Base-by-base conservation (phyloP, 2,888 invertebrate genomes). In the Drosophila neotestacea region DNA sequence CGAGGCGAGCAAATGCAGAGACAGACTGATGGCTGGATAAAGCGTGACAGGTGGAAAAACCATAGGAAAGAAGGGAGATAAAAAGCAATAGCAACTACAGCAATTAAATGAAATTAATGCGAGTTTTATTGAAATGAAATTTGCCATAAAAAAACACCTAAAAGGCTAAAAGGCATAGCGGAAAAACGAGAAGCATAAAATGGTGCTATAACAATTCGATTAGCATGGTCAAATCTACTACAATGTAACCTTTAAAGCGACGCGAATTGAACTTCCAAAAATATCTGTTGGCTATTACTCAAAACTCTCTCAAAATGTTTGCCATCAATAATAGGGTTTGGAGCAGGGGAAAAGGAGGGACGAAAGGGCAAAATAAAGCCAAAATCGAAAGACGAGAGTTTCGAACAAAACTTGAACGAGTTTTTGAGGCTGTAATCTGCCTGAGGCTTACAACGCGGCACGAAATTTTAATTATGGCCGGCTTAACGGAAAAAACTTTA, bases 51-150 rank as follows among this genome's bases (percentile, higher is more conserved):
- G 78, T 83, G 59, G 59, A 59, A 64, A 65, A 58, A 22, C 47
- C 16, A 10, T n/a, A 9, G 9, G 39, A 39, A 39, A 46, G 52
- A 39, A 58, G 39, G 64, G 27, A 22, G 16, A 50, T 41, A 64
- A 67, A 62, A 62, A 47, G 30, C 16, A 58, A 67, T 58, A 69
- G 74, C 59, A 79, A 70, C 70, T 70, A 61, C 69, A 65, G 70
- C 87, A 88, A 75, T 77, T 79, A 81, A 87, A 85, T 77, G 75
- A 87, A 87, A 86, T 87, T 74, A 87, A 87, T 88, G 81, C 69
- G 73, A 74, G 48, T 88, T 85, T 81, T 84, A 88, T 88, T 87
- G 87, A 84, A 88, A 84, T 88, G 52, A 72, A 85, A 88, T 89
- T 87, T 67, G 61, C 70, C 65, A 79, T 74, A 64, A 77, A 80